Percentiles rank a stretch among this genome's conserved stretches.
phyloP scores from a whole-genome alignment of 1,140 invertebrate species.

The Procambarus virginalis region DNA sequence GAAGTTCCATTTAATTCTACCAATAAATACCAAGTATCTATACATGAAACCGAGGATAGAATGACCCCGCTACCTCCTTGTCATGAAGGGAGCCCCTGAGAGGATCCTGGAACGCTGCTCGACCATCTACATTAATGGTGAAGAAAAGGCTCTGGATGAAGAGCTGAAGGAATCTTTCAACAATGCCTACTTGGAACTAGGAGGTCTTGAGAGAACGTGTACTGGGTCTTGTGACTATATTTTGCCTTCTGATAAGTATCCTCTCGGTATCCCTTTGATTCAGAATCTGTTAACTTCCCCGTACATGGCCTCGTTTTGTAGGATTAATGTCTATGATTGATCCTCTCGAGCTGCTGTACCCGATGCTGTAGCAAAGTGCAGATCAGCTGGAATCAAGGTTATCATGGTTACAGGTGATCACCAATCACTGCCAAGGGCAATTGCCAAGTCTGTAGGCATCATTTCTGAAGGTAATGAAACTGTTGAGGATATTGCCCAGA shows the following conservation, averaged over 20 bases:
- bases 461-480: conserved; percentile 81
- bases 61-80: conserved; percentile 93
- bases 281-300: conserved; percentile 84
- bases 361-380: conserved; percentile 83
- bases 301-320: conserved; percentile 80
- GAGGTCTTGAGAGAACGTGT: conserved; percentile 98
- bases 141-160: conserved; percentile 95
- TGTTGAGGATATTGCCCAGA: conserved; percentile 82
- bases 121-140: conserved; percentile 96
- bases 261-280: conserved; percentile 77
- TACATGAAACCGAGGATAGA: conserved; percentile 95
- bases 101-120: conserved; percentile 96
- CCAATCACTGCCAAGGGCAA: conserved; percentile 86
- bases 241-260: conserved; percentile 75
- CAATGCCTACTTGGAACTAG: conserved; percentile 97
- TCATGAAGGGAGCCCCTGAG: conserved; percentile 99
- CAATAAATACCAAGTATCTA: conserved; percentile 97
- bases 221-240: conserved; percentile 82
- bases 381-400: conserved; percentile 85
- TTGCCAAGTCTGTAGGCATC: conserved; percentile 83
- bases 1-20: conserved; percentile 99
- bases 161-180: conserved; percentile 99
- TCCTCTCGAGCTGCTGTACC: conserved; percentile 84
- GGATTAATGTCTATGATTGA: conserved; percentile 87
- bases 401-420: conserved; percentile 91